Conservation (phyloP, 2,113 vertebrate genomes). For the Calidris pugnax region DNA sequence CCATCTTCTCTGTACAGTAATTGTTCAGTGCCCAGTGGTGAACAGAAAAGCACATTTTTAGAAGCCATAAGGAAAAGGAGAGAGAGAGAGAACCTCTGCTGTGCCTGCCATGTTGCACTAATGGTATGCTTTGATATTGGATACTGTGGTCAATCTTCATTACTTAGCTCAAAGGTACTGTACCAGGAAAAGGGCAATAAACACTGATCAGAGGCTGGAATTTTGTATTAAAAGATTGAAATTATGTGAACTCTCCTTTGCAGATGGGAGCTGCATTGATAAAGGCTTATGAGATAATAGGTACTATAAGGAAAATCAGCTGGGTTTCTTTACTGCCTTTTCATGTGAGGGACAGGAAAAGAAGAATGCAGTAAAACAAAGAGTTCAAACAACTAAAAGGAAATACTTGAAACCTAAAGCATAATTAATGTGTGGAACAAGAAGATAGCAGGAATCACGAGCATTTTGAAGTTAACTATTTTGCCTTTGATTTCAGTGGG, state of each 20-base stretch:
- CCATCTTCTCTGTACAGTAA: conserved; percentile 20
- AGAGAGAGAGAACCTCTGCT: background rate
- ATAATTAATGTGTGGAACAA: background rate
- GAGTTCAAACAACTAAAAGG: background rate
- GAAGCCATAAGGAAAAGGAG: background rate
- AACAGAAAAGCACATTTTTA: background rate
- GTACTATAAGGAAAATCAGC: background rate
- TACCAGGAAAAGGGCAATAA: background rate
- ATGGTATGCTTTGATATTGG: conserved; percentile 29
- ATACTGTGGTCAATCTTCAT: conserved; percentile 19
- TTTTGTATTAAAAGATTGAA: background rate
- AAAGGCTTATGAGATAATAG: background rate
- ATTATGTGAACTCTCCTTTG: background rate
- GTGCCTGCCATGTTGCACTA: background rate
- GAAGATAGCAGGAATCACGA: background rate
- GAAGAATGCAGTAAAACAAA: background rate
- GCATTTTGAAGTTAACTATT: background rate
- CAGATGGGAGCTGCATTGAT: background rate
- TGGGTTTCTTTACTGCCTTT: background rate
- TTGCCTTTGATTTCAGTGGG: background rate
- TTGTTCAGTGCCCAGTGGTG: conserved; percentile 17
- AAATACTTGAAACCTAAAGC: conserved; percentile 1
- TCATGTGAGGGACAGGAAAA: background rate
- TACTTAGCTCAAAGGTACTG: background rate
- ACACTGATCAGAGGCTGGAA: background rate